A percentile compares a stretch with the other conserved stretches of the same genome.
Evolutionary conservation across 2,888 invertebrate genomes (phyloP).

Genomic region (Podotricha telesiphe): DNA sequence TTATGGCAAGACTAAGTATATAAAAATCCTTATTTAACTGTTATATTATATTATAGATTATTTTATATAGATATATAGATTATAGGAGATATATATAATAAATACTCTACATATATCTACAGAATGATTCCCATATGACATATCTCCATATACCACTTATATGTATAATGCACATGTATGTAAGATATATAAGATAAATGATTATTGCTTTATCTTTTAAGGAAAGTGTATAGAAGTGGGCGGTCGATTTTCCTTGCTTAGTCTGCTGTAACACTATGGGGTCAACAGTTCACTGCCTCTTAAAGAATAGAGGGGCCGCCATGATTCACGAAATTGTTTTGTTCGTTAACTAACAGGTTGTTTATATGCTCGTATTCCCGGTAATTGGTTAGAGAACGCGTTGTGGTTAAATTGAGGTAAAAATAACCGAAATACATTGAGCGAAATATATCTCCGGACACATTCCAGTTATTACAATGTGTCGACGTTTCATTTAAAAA

Average conservation of each 20-base stretch:
- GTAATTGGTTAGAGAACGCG: constrained; percentile 54
- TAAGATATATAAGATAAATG: constrained; percentile 29
- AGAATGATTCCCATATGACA: background rate
- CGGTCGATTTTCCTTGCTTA: constrained; percentile 75
- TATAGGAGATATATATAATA: background rate
- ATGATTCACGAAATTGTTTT: constrained; percentile 68
- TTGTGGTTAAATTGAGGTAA: constrained; percentile 53
- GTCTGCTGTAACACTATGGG: constrained; percentile 65
- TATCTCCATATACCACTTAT: background rate
- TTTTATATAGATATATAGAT: background rate
- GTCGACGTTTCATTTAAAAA: constrained; percentile 8
- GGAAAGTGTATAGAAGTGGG: constrained; percentile 63
- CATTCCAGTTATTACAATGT: constrained; percentile 5
- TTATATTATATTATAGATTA: background rate
- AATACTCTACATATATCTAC: background rate
- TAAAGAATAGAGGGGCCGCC: constrained; percentile 58
- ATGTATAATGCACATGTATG: constrained; percentile 10
- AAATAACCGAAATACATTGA: constrained; percentile 42
- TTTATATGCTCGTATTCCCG: constrained; percentile 63
- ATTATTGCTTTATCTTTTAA: constrained; percentile 41
- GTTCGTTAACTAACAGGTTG: constrained; percentile 63
- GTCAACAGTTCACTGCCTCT: constrained; percentile 61
- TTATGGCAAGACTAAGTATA: too few relatives aligned
- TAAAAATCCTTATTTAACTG: too few relatives aligned
- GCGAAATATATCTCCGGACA: constrained; percentile 5